Percentiles rank a stretch among this genome's conserved stretches.
phyloP scores from a whole-genome alignment of 2,113 vertebrate species.

The Nesogale talazaci region DNA sequence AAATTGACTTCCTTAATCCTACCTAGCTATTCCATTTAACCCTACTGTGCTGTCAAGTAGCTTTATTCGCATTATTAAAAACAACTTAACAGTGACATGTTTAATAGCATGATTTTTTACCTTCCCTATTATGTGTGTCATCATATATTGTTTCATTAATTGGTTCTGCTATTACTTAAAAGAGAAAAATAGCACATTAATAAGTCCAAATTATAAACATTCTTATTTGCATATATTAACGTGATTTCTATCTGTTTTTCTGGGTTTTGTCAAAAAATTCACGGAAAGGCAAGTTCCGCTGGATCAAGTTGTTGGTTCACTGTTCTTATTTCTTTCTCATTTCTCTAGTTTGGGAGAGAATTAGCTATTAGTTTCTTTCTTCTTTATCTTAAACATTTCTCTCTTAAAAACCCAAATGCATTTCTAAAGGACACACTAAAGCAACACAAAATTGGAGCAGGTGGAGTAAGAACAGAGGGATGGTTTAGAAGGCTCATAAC shows the following conservation, averaged over 20 bases:
- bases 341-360: not conserved
- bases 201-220: slow-evolving; percentile 12
- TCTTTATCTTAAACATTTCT: not conserved
- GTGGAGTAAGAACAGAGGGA: not conserved
- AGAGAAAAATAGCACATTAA: not conserved
- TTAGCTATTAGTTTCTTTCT: not conserved
- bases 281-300: not conserved
- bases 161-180: not conserved
- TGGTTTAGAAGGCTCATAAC: not conserved
- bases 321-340: not conserved
- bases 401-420: not conserved
- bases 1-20: not conserved
- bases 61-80: not conserved
- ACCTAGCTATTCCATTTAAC: not conserved
- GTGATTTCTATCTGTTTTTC: not conserved
- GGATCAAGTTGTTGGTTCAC: not conserved
- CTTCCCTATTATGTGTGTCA: not conserved
- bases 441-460: not conserved
- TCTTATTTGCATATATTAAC: not conserved
- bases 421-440: not conserved
- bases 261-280: not conserved
- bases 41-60: not conserved
- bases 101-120: slow-evolving; percentile 18
- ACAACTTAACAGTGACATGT: not conserved
- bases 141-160: slow-evolving; percentile 2